phyloP scores from a whole-genome alignment of 2,888 invertebrate genomes.

The Frankliniella intonsa region DNA sequence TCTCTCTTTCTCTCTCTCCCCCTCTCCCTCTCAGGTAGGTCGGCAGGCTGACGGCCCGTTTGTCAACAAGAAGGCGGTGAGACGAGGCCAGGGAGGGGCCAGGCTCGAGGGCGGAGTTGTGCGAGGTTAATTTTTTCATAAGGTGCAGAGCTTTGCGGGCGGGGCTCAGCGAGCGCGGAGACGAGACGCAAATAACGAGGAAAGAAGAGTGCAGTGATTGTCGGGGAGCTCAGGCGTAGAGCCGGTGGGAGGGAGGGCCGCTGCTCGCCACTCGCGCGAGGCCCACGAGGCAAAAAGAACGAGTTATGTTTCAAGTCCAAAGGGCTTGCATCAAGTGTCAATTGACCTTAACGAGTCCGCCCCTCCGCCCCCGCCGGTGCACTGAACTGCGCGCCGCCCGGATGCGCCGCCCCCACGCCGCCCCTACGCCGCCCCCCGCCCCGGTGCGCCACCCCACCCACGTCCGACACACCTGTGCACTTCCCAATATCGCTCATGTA shows the following conservation, averaged over 20 bases:
- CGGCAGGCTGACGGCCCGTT: neutral
- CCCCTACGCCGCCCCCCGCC: neutral
- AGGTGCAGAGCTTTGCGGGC: neutral
- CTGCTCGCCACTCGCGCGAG: no score
- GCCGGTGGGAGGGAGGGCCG: no score
- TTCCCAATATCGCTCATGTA: slow-evolving; percentile 14
- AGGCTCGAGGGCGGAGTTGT: neutral
- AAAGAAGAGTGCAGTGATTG: no score
- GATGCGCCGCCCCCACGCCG: neutral
- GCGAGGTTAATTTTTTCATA: no score
- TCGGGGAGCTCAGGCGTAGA: no score
- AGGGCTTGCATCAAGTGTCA: no score
- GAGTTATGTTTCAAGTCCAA: no score
- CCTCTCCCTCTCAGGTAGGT: neutral
- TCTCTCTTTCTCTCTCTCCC: neutral
- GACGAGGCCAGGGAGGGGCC: neutral
- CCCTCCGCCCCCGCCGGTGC: neutral
- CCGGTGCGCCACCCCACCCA: neutral
- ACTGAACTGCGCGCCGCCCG: neutral
- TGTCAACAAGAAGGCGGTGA: slow-evolving; percentile 3
- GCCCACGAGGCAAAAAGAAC: no score
- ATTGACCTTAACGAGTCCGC: no score
- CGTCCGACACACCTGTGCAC: neutral
- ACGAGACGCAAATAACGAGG: no score
- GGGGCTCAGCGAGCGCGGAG: neutral